Base-by-base conservation (phyloP, 2,113 vertebrate genomes). In the Strix aluco region DNA sequence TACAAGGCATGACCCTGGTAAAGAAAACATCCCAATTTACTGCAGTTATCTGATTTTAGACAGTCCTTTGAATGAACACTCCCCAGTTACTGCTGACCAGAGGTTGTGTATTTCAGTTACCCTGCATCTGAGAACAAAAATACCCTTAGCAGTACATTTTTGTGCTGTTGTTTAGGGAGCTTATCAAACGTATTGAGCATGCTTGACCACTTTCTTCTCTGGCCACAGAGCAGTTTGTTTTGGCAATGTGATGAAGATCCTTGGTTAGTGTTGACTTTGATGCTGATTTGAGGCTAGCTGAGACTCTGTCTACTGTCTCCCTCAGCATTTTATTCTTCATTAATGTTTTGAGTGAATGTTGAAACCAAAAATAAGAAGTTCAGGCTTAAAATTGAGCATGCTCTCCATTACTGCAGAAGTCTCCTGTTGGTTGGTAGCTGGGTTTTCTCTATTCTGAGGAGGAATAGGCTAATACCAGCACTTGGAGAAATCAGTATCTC, bases 161-260 rank as follows among this genome's bases (percentile, higher is more conserved):
- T 95, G 65, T 62, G 78, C 84, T 90, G 7, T 84, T 92, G 70
- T 91, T 94, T 80, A 59, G 71, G 85, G 87, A 95, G 61, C 17
- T 85, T 90, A 85, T 95, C 61, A 81, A 83, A 73, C 0, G 0
- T 49, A 91, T 92, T 83, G 87, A 81, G 57, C 80, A 72, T 61
- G 36, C 73, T 83, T 27, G 22, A 63, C 47, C 34, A 57, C 77
- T 91, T 95, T 95, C 27, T 90, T 93, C 40, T 61, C 40, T 93
- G 84, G 81, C 92, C 62, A 49, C 42, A 59, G 49, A 61, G 57
- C 34, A 32, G 84, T 94, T 97, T 96, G 42, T 95, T 94, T 95
- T 97, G 96, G 95, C 96, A 77, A 6, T 13, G 54, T 52, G 4
- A 0, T 18, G 61, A 72, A 87, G 70, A 62, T 82, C 54, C 57